These are phyloP conservation scores for Procambarus virginalis DNA, from an alignment of 1,140 invertebrate genomes.

Conservation along the genomic window DNA sequence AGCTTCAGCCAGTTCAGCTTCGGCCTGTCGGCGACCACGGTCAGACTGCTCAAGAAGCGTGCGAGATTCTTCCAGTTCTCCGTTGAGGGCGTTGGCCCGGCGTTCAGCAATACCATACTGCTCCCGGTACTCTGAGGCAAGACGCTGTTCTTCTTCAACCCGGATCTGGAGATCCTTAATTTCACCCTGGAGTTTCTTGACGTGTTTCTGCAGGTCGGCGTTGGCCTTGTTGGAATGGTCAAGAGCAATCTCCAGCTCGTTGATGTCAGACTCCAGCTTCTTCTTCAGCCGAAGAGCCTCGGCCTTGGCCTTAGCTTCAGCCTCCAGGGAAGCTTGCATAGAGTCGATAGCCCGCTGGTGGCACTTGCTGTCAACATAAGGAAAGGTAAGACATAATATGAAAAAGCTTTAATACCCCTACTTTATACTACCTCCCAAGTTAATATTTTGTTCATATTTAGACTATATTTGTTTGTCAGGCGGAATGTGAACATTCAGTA, in stretches of 20 bases:
- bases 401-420: not conserved
- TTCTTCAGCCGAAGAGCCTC: constrained; percentile 42
- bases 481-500: no score
- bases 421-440: no score
- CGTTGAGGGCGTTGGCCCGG: constrained; percentile 76
- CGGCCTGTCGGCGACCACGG: constrained; percentile 74
- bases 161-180: constrained; percentile 72
- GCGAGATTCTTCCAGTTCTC: constrained; percentile 78
- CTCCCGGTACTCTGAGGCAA: constrained; percentile 79
- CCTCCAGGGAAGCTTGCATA: constrained; percentile 78
- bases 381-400: constrained; percentile 68
- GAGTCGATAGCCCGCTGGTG: constrained; percentile 87
- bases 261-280: constrained; percentile 50
- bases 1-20: constrained; percentile 80
- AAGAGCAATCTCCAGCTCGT: constrained; percentile 32
- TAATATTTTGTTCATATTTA: no score
- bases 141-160: constrained; percentile 78
- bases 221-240: constrained; percentile 56
- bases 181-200: constrained; percentile 77
- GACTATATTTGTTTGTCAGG: no score
- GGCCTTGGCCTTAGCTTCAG: constrained; percentile 75
- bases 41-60: constrained; percentile 73
- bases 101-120: constrained; percentile 80
- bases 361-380: constrained; percentile 87
- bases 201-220: constrained; percentile 73